Evolutionary conservation across 2,888 invertebrate genomes (phyloP), one percentile per base, ranked within the genome.

Genomic region (Phengaris alcon): DNA sequence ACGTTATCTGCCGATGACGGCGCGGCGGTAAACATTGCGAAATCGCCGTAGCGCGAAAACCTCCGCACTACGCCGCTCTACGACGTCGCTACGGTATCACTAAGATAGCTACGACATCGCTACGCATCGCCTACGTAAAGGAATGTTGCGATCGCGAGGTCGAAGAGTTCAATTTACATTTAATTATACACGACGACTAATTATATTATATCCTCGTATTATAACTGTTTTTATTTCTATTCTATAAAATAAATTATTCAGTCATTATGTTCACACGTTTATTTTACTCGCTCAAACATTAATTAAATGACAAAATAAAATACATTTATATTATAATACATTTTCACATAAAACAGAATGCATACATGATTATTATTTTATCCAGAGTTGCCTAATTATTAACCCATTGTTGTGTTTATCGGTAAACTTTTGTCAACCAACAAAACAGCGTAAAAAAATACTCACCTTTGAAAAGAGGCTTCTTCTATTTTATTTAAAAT

Each of bases 31-130:
- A 70, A 48, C 70, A 70, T 70, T 52, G 70, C 51, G 22, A 52
- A 70, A 70, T 12, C 54, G 72, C 52, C 54, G 72, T 72, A 72
- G 72, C 72, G 72, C 54, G 54, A 54, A 72, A 72, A 72, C 72
- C 72, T 72, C 35, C 51, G 52, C 70, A 35, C 72, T 51, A 69
- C 68, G 54, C 1, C 72, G 22, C 72, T 35, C 72, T 72, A 72
- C 72, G 72, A 72, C 52, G 35, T 15, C 72, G 48, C 72, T 22
- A 68, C 68, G 51, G 15, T 35, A 35, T 35, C 35, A 35, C 35
- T 35, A 3, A 35, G 35, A 35, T 6, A 51, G 70, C 51, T 51
- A 52, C 70, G 70, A 72, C 70, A 52, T 35, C 22, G 52, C 70
- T 52, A 70, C 72, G 72, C 6, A 70, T 9, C 15, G 51, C 10